Base-by-base conservation (phyloP, 2,888 invertebrate genomes). In the Hirtodrosophila cameraria region DNA sequence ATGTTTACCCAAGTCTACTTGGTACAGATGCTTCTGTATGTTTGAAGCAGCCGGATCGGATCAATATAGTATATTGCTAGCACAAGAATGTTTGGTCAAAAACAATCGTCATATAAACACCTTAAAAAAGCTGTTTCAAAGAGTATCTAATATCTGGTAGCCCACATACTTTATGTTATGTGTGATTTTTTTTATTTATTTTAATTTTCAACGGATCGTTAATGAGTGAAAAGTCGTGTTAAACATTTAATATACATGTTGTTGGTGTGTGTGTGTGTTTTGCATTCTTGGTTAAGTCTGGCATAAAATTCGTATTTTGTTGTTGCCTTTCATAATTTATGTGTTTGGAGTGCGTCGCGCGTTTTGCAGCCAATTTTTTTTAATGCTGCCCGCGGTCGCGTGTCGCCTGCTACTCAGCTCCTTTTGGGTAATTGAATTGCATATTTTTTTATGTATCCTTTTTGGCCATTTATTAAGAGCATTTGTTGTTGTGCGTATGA, bases 171-270 rank as follows among this genome's bases (percentile, higher is more conserved):
- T n/a, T n/a, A n/a, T n/a, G 6, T 23, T 23, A 13, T 13, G 46
- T 30, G 9, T 43, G 38, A 45, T 35, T 55, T 54, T 48, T 28
- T 7, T 31, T 41, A 49, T 20, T 13, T 35, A 49, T 43, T 35
- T 38, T 58, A 57, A 23, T 31, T 25, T 43, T n/a, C 27, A 25
- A 13, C 57, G 27, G 49, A 11, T 38, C 59, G 65, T 57, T 86
- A 82, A 85, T 86, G 85, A 82, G 87, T 85, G 69, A 86, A 85
- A 83, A 83, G 68, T 85, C 80, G 80, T 83, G 82, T 83, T 85
- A 59, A 79, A 73, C 82, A 82, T 86, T 86, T 79, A 85, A 82
- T 79, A 63, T 76, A 85, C 80, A 85, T 82, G 76, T 68, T 67
- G 59, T 38, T 67, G 53, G 18, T 54, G 63, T 43, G 15, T 27